These are phyloP conservation scores for Epsilonema sp. DNA, from an alignment of 2,888 invertebrate genomes.

Conservation along the genomic window DNA sequence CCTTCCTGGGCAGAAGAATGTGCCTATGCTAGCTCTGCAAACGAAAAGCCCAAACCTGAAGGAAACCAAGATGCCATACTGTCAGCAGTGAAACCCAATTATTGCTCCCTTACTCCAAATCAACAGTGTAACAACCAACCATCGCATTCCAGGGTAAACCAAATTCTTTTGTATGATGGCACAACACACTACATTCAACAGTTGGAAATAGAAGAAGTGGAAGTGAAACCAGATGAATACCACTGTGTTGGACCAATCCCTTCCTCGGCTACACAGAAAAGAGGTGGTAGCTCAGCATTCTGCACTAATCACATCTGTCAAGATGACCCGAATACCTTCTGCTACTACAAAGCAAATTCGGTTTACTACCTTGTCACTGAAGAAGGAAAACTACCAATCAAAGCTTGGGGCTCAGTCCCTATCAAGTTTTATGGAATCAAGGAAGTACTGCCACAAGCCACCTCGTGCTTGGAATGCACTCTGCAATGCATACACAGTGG, in stretches of 20 bases:
- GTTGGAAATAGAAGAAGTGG: too few relatives aligned
- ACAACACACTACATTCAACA: too few relatives aligned
- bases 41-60: background rate
- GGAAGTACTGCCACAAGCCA: background rate
- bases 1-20: background rate
- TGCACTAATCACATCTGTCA: background rate
- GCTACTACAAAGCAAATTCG: background rate
- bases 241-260: too few relatives aligned
- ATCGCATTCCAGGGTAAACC: background rate
- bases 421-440: background rate
- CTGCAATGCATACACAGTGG: background rate
- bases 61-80: background rate
- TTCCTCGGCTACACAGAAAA: too few relatives aligned
- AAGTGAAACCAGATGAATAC: too few relatives aligned
- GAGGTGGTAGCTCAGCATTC: background rate
- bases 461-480: background rate
- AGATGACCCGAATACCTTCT: background rate
- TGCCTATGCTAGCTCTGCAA: background rate
- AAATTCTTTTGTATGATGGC: background rate
- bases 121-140: background rate
- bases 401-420: background rate
- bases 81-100: background rate
- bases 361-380: background rate
- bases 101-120: background rate
- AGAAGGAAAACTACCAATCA: background rate